Conservation (phyloP, 2,888 invertebrate species). For the Balanococcus diminutus region DNA sequence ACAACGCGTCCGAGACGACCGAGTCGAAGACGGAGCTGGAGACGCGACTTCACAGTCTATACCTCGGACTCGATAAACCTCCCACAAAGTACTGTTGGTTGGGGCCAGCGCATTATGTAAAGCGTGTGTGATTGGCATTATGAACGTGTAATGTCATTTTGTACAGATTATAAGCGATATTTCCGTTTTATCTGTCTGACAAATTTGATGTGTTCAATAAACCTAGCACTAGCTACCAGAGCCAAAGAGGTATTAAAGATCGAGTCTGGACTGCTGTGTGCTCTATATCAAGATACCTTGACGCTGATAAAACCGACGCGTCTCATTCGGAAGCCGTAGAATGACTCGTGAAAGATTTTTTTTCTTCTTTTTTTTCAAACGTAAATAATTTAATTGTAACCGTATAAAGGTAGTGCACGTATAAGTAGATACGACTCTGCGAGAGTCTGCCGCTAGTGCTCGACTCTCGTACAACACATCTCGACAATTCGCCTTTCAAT, state of each 20-base stretch:
- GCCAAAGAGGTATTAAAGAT: constrained; percentile 25
- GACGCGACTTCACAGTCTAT: neutral
- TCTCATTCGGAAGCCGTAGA: neutral
- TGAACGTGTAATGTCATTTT: constrained; percentile 28
- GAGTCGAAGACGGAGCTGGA: neutral
- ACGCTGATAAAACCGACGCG: neutral
- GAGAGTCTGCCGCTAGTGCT: too few species aligned
- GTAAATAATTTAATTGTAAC: constrained; percentile 7
- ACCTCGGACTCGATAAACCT: neutral
- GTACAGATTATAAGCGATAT: constrained; percentile 1
- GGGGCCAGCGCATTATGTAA: constrained; percentile 17
- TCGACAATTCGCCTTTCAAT: neutral
- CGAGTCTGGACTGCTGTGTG: neutral
- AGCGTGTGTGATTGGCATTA: constrained; percentile 1
- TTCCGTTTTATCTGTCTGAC: constrained; percentile 22
- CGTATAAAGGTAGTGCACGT: neutral
- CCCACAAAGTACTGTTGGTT: neutral
- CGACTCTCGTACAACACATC: neutral
- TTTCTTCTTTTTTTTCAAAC: too few species aligned
- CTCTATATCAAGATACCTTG: neutral
- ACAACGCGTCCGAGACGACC: neutral
- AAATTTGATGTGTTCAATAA: neutral
- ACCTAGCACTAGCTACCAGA: neutral
- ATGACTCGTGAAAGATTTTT: constrained; percentile 7
- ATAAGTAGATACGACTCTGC: neutral